Evolutionary conservation across 2,797 vertebrate species (phyloP).

Genomic region (Gymnodraco acuticeps): DNA sequence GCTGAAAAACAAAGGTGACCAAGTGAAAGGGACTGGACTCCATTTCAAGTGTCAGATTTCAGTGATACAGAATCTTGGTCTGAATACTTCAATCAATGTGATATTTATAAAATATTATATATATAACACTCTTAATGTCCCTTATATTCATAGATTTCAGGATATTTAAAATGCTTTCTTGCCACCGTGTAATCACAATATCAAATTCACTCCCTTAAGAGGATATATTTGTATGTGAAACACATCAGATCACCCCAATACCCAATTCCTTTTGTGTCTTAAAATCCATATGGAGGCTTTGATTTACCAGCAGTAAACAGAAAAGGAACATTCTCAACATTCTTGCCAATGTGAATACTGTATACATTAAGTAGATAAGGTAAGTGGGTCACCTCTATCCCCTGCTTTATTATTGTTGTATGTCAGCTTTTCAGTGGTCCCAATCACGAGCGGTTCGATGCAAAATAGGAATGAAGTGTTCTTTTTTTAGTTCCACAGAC

Average conservation of each 20-base stretch:
- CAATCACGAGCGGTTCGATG: not conserved
- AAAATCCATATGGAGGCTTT: not conserved
- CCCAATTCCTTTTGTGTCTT: not conserved
- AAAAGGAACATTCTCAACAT: not conserved
- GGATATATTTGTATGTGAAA: not conserved
- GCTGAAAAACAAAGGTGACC: too few species aligned
- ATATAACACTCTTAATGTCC: too few species aligned
- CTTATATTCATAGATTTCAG: not conserved
- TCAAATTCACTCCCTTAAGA: constrained; percentile 21
- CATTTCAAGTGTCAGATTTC: too few species aligned
- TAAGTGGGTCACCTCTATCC: not conserved
- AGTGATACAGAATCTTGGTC: too few species aligned
- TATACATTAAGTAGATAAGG: not conserved
- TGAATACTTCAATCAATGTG: too few species aligned
- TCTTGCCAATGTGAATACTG: not conserved
- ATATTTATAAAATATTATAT: too few species aligned
- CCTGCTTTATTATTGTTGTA: not conserved
- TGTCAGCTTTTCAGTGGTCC: not conserved
- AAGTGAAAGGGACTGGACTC: too few species aligned
- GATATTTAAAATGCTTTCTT: not conserved
- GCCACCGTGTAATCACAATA: not conserved
- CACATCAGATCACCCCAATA: not conserved
- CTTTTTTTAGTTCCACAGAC: not conserved
- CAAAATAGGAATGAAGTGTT: not conserved
- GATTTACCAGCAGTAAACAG: constrained; percentile 2